Base-by-base conservation (phyloP, 2,888 invertebrate genomes). In the Sepiola atlantica region DNA sequence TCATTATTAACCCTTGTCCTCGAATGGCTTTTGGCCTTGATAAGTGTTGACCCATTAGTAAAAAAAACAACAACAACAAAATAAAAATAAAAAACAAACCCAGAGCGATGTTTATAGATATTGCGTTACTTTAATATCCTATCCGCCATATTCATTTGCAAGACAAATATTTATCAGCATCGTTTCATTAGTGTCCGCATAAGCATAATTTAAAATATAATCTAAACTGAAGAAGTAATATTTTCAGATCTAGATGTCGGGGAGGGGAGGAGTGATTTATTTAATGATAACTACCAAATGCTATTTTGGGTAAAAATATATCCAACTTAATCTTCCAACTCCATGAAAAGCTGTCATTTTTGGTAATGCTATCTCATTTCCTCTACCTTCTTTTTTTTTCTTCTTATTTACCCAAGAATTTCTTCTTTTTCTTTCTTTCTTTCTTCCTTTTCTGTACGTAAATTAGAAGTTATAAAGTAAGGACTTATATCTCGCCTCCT, bases 261-360 rank as follows among this genome's bases (percentile, higher is more conserved):
- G n/a, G n/a, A 0, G n/a, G n/a, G n/a, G n/a, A n/a, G n/a, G 28
- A 61, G 6, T n/a, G 77, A 77, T 77, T 77, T 77, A 77, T 77
- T n/a, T n/a, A n/a, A n/a, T 57, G 57, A 14, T 77, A 77, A 77
- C 77, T n/a, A n/a, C 14, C 77, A 77, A 77, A 77, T 77, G 77
- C 77, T 77, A 77, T 77, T 77, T 77, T 77, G n/a, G 77, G 77
- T 77, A 77, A 77, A n/a, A 77, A 77, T 77, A 77, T 77, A 77
- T n/a, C 77, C 77, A 77, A 77, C 77, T n/a, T 77, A 77, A 77
- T 77, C 77, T n/a, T 77, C n/a, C 77, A 77, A 77, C 14, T n/a
- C 77, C n/a, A 77, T 16, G 77, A 77, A 77, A 77, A 77, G n/a
- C n/a, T 77, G n/a, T 77, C n/a, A 77, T 77, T 77, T 77, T 77